These are phyloP conservation scores for Clostera curtula DNA, from an alignment of 2,888 invertebrate genomes.

Conservation along the genomic window DNA sequence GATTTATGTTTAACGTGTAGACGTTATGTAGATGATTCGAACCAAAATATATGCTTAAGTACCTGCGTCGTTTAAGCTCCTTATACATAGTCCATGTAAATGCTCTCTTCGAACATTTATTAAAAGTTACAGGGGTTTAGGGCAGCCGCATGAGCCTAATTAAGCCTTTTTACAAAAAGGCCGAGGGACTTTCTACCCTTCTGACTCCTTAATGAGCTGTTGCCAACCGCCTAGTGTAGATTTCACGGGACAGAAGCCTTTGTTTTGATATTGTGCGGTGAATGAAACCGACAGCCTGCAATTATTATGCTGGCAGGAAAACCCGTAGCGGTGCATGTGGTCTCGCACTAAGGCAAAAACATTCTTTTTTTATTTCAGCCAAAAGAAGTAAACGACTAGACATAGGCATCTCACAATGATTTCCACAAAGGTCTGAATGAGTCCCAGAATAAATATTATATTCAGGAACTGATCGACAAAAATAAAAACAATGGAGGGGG, in stretches of 20 bases:
- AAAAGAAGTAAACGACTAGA: too few relatives aligned
- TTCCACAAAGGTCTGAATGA: too few relatives aligned
- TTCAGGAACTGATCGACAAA: too few relatives aligned
- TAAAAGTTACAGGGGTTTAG: slow-evolving; percentile 74
- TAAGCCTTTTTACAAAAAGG: slow-evolving; percentile 71
- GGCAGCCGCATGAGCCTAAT: slow-evolving; percentile 73
- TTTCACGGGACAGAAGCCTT: slow-evolving; percentile 48
- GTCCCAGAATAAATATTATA: too few relatives aligned
- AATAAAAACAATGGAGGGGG: too few relatives aligned
- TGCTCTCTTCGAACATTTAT: slow-evolving; percentile 68
- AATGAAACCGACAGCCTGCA: slow-evolving; percentile 29
- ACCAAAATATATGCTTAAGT: neutral
- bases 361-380: too few relatives aligned
- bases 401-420: too few relatives aligned
- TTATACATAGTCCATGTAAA: slow-evolving; percentile 35
- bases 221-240: slow-evolving; percentile 59
- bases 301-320: slow-evolving; percentile 29
- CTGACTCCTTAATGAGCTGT: slow-evolving; percentile 71
- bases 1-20: too few relatives aligned
- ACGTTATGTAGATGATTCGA: too few relatives aligned
- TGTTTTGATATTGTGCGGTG: slow-evolving; percentile 52
- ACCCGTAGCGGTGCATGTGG: slow-evolving; percentile 6
- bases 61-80: slow-evolving; percentile 4
- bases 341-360: neutral
- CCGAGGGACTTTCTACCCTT: slow-evolving; percentile 64